Percentiles rank a stretch among this genome's conserved stretches.
phyloP scores from a whole-genome alignment of 1,140 invertebrate species.

The Solenopsis fugax region DNA sequence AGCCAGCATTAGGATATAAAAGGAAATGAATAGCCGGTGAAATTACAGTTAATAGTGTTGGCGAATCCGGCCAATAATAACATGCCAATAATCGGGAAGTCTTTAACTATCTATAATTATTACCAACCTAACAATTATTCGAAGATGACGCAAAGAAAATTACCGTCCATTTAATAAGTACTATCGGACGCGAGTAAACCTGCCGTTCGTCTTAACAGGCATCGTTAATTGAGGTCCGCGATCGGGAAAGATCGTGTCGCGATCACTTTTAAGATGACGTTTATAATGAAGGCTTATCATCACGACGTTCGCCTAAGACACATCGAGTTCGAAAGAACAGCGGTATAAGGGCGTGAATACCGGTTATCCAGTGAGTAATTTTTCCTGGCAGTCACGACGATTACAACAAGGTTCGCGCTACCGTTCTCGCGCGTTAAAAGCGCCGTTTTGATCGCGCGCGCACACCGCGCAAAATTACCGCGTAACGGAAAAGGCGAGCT shows the following conservation, averaged over 20 bases:
- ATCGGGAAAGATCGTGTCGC: not conserved
- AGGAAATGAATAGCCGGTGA: not conserved
- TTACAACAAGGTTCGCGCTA: slow-evolving; percentile 16
- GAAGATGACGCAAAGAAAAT: slow-evolving; percentile 9
- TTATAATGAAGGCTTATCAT: slow-evolving; percentile 11
- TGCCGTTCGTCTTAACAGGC: not conserved
- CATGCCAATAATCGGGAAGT: slow-evolving; percentile 3
- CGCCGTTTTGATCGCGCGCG: slow-evolving; percentile 67
- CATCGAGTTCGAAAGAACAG: not conserved
- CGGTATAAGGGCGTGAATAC: slow-evolving; percentile 56
- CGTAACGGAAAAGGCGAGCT: slow-evolving; percentile 73
- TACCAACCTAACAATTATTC: not conserved
- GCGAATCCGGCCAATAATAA: slow-evolving; percentile 37
- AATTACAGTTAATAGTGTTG: slow-evolving; percentile 30
- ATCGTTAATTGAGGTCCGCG: not conserved
- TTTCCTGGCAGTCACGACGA: slow-evolving; percentile 52
- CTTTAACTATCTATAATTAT: slow-evolving; percentile 34
- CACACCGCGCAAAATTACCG: slow-evolving; percentile 54
- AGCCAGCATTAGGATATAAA: not conserved
- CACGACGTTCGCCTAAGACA: not conserved
- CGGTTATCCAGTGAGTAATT: slow-evolving; percentile 63
- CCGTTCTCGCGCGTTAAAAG: slow-evolving; percentile 63
- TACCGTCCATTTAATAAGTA: slow-evolving; percentile 29
- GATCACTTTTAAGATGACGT: not conserved
- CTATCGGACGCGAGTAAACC: not conserved